phyloP scores from a whole-genome alignment of 2,888 invertebrate genomes.

The Amorpha juglandis region DNA sequence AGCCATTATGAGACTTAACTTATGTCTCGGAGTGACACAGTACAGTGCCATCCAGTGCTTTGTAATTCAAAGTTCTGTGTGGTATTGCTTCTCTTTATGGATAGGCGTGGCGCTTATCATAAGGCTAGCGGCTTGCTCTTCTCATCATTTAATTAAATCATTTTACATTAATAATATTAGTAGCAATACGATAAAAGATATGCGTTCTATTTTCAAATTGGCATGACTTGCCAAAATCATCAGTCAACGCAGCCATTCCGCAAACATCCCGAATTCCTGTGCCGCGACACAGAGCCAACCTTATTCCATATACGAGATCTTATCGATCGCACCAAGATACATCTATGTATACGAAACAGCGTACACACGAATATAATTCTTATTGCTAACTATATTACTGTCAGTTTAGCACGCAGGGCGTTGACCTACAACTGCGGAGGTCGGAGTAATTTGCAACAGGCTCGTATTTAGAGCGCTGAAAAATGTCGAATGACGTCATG shows the following conservation, averaged over 20 bases:
- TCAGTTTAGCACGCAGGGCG: constrained; percentile 49
- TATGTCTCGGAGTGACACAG: too few relatives aligned
- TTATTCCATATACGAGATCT: constrained; percentile 33
- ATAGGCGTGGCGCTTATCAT: too few relatives aligned
- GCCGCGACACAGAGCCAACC: constrained; percentile 31
- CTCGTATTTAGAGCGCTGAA: constrained; percentile 53
- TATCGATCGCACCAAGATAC: constrained; percentile 62
- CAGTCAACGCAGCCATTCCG: constrained; percentile 20
- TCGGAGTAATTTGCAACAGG: constrained; percentile 67
- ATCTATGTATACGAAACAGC: constrained; percentile 37
- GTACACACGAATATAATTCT: constrained; percentile 48
- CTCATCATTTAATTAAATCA: too few relatives aligned
- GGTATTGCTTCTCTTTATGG: too few relatives aligned
- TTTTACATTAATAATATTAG: too few relatives aligned
- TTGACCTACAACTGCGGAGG: constrained; percentile 69
- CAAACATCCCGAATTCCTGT: constrained; percentile 15
- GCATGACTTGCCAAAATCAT: neutral
- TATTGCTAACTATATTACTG: constrained; percentile 49
- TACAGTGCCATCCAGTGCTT: too few relatives aligned
- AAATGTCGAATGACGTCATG: constrained; percentile 37
- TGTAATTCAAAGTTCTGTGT: too few relatives aligned
- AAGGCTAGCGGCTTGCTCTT: too few relatives aligned
- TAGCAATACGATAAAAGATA: too few relatives aligned
- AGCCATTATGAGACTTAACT: too few relatives aligned
- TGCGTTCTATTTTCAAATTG: too few relatives aligned